Percentiles rank a stretch among this genome's conserved stretches.
These are phyloP conservation scores for Nematopogon swammerdamellus DNA, from an alignment of 2,888 invertebrate species.

Conservation along the genomic window DNA sequence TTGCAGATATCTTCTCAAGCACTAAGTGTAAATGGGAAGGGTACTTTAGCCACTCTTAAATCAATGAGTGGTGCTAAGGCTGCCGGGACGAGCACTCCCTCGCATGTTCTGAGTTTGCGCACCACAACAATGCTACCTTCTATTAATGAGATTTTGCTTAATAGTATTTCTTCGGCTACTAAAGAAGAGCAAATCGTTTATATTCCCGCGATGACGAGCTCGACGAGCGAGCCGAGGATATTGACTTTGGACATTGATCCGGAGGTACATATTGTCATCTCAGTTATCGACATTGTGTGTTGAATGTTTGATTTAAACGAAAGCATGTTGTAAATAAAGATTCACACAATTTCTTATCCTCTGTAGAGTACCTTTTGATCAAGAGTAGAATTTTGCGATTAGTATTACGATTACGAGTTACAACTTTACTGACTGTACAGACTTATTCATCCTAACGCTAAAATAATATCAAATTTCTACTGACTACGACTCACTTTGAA, in stretches of 20 bases:
- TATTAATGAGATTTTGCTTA: constrained; percentile 59
- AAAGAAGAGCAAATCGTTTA: constrained; percentile 53
- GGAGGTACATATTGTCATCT: constrained; percentile 35
- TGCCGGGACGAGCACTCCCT: constrained; percentile 53
- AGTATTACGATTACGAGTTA: too few species aligned
- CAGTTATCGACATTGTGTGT: background rate
- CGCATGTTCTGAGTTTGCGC: constrained; percentile 55
- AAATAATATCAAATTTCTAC: too few species aligned
- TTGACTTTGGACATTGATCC: constrained; percentile 61
- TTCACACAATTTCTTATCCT: too few species aligned
- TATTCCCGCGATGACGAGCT: constrained; percentile 45
- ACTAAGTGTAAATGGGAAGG: constrained; percentile 50
- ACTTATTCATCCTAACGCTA: too few species aligned
- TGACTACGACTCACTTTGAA: too few species aligned
- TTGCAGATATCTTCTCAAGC: constrained; percentile 52
- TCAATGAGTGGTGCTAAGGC: constrained; percentile 16
- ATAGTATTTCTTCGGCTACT: constrained; percentile 59
- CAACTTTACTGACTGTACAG: too few species aligned
- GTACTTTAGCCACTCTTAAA: constrained; percentile 43
- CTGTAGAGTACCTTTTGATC: too few species aligned
- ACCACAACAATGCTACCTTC: constrained; percentile 57
- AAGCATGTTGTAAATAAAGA: background rate
- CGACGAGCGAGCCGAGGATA: constrained; percentile 52
- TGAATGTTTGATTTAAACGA: background rate
- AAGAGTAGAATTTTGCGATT: too few species aligned